Evolutionary conservation across 2,797 vertebrate genomes (phyloP).

Genomic region (Lithobates sylvaticus): DNA sequence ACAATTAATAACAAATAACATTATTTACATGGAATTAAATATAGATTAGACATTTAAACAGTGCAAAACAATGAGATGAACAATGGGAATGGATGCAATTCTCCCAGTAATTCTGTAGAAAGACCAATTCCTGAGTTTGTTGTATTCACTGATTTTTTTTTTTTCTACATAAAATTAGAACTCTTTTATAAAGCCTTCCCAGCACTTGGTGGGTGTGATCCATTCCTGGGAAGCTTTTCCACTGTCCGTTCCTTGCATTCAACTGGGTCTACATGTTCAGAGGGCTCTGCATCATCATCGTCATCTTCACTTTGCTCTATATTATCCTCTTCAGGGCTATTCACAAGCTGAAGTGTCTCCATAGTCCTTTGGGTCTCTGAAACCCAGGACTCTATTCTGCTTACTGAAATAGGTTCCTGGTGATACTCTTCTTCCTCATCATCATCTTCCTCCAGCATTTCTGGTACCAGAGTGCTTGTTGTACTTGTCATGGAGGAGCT

Average conservation of each 20-base stretch:
- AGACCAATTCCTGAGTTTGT: slow-evolving; percentile 87
- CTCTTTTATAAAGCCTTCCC: slow-evolving; percentile 66
- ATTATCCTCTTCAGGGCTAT: slow-evolving; percentile 88
- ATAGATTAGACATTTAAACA: slow-evolving; percentile 73
- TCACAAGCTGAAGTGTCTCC: slow-evolving; percentile 93
- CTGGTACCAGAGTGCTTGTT: slow-evolving; percentile 95
- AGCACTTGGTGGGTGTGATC: slow-evolving; percentile 72
- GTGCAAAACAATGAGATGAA: slow-evolving; percentile 81
- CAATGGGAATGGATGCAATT: slow-evolving; percentile 73
- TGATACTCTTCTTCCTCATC: slow-evolving; percentile 91
- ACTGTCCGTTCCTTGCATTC: slow-evolving; percentile 78
- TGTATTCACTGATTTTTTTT: slow-evolving; percentile 62
- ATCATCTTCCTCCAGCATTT: slow-evolving; percentile 95
- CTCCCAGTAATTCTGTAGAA: slow-evolving; percentile 67
- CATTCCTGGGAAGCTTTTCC: slow-evolving; percentile 64
- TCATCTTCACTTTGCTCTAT: slow-evolving; percentile 83
- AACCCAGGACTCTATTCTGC: slow-evolving; percentile 97
- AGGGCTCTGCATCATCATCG: slow-evolving; percentile 78
- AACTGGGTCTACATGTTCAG: slow-evolving; percentile 76
- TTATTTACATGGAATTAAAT: slow-evolving; percentile 75
- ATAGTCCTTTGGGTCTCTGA: slow-evolving; percentile 91
- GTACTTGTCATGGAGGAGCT: slow-evolving; percentile 98
- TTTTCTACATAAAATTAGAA: slow-evolving; percentile 68
- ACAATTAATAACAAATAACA: slow-evolving; percentile 74
- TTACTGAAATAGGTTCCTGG: slow-evolving; percentile 91